These are phyloP conservation scores for Harmothoe impar DNA, from an alignment of 2,888 invertebrate genomes.

Conservation along the genomic window DNA sequence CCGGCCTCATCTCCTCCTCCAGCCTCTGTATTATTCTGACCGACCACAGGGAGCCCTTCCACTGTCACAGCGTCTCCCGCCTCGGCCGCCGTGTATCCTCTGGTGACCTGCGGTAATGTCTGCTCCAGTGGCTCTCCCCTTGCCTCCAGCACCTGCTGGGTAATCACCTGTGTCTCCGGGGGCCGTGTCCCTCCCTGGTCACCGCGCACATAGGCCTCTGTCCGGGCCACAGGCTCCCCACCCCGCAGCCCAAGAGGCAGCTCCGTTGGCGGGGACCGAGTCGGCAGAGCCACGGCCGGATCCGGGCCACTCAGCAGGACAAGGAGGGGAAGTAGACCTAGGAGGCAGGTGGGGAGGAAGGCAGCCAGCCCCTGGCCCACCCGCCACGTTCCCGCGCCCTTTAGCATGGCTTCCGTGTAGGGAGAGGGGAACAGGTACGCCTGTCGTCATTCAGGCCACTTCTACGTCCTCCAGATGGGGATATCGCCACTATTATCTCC, in stretches of 20 bases:
- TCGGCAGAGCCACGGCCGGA: not conserved
- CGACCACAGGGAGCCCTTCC: not conserved
- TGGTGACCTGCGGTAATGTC: not conserved
- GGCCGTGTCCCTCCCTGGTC: not conserved
- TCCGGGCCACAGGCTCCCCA: not conserved
- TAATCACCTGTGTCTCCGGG: slow-evolving; percentile 14
- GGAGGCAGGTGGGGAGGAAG: not conserved
- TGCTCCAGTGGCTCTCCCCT: not conserved
- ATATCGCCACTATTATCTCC: not conserved
- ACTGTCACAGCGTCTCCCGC: not conserved
- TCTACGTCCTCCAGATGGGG: not conserved
- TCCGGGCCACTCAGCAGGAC: not conserved
- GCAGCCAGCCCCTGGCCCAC: not conserved
- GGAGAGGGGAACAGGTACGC: not conserved
- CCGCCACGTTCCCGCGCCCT: slow-evolving; percentile 23
- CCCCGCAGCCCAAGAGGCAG: not conserved
- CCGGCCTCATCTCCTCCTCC: too few species aligned
- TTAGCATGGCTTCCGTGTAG: not conserved
- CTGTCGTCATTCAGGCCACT: not conserved
- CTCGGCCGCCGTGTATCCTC: not conserved
- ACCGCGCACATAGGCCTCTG: not conserved
- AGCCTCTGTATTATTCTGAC: not conserved
- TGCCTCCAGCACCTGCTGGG: slow-evolving; percentile 8
- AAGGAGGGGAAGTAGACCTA: not conserved
- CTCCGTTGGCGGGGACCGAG: not conserved